phyloP scores from a whole-genome alignment of 2,888 invertebrate genomes.

The Stegophylla sp. region DNA sequence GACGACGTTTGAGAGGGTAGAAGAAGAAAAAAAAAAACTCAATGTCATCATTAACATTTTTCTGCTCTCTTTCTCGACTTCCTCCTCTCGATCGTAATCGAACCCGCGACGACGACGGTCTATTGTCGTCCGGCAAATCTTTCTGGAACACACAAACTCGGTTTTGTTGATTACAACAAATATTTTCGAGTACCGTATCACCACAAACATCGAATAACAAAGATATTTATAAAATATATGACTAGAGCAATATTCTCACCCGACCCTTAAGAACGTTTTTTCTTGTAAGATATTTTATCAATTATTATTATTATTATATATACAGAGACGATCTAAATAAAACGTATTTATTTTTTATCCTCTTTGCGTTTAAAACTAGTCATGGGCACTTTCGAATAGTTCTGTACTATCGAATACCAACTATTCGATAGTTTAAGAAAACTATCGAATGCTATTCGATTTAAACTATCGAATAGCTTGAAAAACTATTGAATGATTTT shows the following conservation, averaged over 20 bases:
- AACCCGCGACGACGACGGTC: not conserved
- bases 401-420: too few relatives aligned
- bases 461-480: too few relatives aligned
- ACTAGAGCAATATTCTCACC: not conserved
- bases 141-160: not conserved
- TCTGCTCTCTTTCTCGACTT: not conserved
- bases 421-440: too few relatives aligned
- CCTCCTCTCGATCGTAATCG: slow-evolving; percentile 38
- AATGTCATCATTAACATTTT: slow-evolving; percentile 50
- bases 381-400: too few relatives aligned
- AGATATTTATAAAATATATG: not conserved
- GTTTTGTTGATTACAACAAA: not conserved
- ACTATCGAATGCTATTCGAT: too few relatives aligned
- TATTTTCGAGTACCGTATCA: not conserved
- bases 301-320: not conserved
- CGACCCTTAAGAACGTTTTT: not conserved
- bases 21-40: slow-evolving; percentile 45
- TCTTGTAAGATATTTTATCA: not conserved
- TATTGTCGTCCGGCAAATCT: slow-evolving; percentile 33
- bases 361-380: too few relatives aligned
- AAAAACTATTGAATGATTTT: too few relatives aligned
- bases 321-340: too few relatives aligned
- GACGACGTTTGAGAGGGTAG: slow-evolving; percentile 5
- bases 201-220: not conserved
- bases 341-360: too few relatives aligned